Evolutionary conservation across 2,113 vertebrate species (phyloP).

Genomic region (Cynoglossus semilaevis): DNA sequence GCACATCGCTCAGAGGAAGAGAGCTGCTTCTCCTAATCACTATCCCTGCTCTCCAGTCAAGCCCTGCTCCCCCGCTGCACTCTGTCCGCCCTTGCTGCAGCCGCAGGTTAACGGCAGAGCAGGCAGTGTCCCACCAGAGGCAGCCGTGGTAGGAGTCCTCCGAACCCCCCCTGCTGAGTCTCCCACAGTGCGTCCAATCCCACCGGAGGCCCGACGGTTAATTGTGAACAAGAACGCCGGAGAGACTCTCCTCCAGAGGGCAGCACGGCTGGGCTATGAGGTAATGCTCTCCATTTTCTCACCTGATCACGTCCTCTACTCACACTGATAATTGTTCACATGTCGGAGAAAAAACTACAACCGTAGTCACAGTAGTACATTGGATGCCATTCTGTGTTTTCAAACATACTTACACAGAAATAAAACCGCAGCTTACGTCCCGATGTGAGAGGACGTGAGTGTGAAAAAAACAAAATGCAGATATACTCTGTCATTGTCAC

Average conservation of each 20-base stretch:
- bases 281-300: constrained; percentile 58
- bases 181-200: constrained; percentile 83
- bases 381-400: no score
- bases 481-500: no score
- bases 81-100: constrained; percentile 68
- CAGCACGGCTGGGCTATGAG: constrained; percentile 93
- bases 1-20: constrained; percentile 60
- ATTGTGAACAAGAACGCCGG: constrained; percentile 99
- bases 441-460: no score
- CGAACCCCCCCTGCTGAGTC: constrained; percentile 55
- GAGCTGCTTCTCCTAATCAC: constrained; percentile 67
- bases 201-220: constrained; percentile 90
- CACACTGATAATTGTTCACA: no score
- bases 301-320: constrained; percentile 17
- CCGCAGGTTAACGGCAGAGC: constrained; percentile 70
- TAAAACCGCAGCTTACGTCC: no score
- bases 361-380: no score
- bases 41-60: constrained; percentile 71
- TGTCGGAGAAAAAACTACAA: no score
- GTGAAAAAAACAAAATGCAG: no score
- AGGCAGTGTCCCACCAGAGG: constrained; percentile 43
- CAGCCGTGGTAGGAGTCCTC: constrained; percentile 24
- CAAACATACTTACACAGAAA: no score
- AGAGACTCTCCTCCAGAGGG: constrained; percentile 94
- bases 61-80: constrained; percentile 67